Conservation (phyloP, 1,140 invertebrate species). For the Oncopodura yosiiana region DNA sequence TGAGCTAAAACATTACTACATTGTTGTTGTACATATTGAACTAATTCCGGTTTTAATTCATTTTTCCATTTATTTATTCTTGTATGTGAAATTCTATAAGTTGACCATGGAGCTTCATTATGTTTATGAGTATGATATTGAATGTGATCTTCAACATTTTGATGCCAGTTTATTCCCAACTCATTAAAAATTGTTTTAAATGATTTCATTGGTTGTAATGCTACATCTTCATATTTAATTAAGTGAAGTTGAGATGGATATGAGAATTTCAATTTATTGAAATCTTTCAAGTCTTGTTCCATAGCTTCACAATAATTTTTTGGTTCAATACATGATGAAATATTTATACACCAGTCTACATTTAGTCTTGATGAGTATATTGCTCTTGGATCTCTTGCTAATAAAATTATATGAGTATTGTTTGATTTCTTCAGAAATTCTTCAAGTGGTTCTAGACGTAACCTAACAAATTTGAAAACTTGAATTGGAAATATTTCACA, state of each 20-base stretch:
- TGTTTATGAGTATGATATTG: conserved; percentile 4
- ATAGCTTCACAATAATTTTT: background rate
- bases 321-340: background rate
- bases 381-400: conserved; percentile 18
- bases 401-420: conserved; percentile 8
- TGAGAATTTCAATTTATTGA: background rate
- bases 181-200: conserved; percentile 7
- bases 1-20: background rate
- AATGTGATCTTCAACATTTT: background rate
- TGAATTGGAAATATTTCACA: conserved; percentile 16
- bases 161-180: conserved; percentile 3
- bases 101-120: conserved; percentile 8
- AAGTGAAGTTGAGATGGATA: conserved; percentile 10
- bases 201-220: background rate
- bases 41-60: background rate
- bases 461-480: conserved; percentile 12
- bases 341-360: conserved; percentile 11
- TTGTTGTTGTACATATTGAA: background rate
- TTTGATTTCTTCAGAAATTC: background rate
- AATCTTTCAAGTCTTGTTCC: background rate
- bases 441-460: background rate
- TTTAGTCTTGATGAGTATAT: conserved; percentile 13
- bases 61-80: conserved; percentile 14
- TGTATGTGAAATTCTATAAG: conserved; percentile 13
- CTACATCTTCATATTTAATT: conserved; percentile 11